A percentile compares a stretch with the other conserved stretches of the same genome.
phyloP scores from a whole-genome alignment of 2,888 invertebrate genomes.

The Agrotis ipsilon region DNA sequence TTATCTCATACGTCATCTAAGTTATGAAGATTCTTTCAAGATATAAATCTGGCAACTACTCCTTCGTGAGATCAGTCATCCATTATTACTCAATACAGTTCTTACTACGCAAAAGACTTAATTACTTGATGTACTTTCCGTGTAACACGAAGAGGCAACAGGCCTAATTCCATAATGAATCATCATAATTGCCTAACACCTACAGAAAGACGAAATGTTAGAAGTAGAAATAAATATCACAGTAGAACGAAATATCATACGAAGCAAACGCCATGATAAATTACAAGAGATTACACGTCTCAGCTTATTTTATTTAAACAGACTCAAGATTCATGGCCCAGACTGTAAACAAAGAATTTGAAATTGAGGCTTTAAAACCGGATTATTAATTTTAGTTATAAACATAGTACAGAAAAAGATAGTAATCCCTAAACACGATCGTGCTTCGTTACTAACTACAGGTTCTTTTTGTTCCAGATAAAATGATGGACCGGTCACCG shows the following conservation, averaged over 20 bases:
- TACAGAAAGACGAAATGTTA: conserved; percentile 29
- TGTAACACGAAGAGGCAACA: conserved; percentile 36
- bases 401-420: conserved; percentile 58
- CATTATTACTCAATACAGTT: conserved; percentile 10
- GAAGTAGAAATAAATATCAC: conserved; percentile 20
- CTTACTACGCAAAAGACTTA: conserved; percentile 31
- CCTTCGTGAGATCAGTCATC: background rate
- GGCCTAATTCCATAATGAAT: conserved; percentile 43
- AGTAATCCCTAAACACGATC: conserved; percentile 35
- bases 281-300: conserved; percentile 44
- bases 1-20: no score
- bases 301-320: conserved; percentile 55
- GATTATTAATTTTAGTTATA: conserved; percentile 69
- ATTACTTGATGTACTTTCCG: conserved; percentile 55
- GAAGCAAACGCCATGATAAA: conserved; percentile 43
- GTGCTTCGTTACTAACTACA: conserved; percentile 22
- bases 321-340: conserved; percentile 68
- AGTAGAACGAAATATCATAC: conserved; percentile 30
- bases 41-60: background rate
- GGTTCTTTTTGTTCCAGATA: conserved; percentile 68
- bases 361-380: conserved; percentile 70
- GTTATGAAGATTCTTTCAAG: background rate
- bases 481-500: conserved; percentile 48
- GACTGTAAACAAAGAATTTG: conserved; percentile 73
- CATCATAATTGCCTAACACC: conserved; percentile 46